Evolutionary conservation across 2,797 vertebrate genomes (phyloP).

Genomic region (Kryptolebias ocellatus): DNA sequence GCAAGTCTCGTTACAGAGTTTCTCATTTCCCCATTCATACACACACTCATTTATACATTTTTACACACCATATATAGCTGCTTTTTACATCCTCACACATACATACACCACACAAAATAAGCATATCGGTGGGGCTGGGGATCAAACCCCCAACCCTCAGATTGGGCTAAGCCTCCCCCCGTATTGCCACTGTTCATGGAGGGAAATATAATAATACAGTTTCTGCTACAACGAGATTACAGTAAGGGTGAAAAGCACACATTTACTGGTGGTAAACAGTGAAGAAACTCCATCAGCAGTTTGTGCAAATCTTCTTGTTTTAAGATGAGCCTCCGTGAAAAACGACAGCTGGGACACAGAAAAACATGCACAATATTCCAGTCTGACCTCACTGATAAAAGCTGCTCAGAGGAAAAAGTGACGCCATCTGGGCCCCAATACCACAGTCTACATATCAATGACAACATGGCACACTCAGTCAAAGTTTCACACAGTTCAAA

Average conservation of each 20-base stretch:
- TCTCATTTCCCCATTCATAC: too few relatives aligned
- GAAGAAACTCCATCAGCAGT: not conserved
- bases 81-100: too few relatives aligned
- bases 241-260: not conserved
- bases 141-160: too few relatives aligned
- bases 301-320: not conserved
- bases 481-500: conserved; percentile 27
- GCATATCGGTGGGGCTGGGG: too few relatives aligned
- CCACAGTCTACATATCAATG: conserved; percentile 26
- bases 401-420: conserved; percentile 40
- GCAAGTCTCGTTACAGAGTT: too few relatives aligned
- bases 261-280: not conserved
- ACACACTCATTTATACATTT: too few relatives aligned
- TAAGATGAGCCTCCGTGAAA: conserved; percentile 31
- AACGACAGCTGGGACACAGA: conserved; percentile 59
- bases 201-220: not conserved
- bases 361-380: conserved; percentile 27
- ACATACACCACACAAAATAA: too few relatives aligned
- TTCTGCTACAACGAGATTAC: not conserved
- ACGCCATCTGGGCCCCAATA: conserved; percentile 36
- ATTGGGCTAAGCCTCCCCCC: too few relatives aligned
- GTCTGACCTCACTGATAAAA: conserved; percentile 59
- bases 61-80: too few relatives aligned
- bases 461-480: conserved; percentile 16
- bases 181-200: not conserved